Evolutionary conservation across 2,113 vertebrate species (phyloP), one percentile per base, ranked within the genome.

Genomic region (Larimichthys polyactis): DNA sequence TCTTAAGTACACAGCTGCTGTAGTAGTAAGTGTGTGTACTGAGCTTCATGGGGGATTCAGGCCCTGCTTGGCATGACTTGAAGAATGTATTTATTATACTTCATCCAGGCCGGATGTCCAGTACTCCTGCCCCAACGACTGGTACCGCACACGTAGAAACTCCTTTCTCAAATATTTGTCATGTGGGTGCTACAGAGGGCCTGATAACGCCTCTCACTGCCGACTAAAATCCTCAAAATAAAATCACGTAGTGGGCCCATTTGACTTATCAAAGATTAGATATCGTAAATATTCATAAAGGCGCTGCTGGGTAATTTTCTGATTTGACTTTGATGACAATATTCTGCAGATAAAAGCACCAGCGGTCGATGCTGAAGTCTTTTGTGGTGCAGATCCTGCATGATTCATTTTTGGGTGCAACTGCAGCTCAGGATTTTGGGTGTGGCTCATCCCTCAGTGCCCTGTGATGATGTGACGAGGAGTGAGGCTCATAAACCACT

Each of bases 91-190:
- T 58, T 48, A 12, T 79, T 2, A 32, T 64, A 8, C 22, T 57
- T 22, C 7, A 22, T 48, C 40, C 46, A 62, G 54, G 17, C 4
- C 36, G 36, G 74, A 84, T 79, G 71, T 82, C 72, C 72, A 73
- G 49, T 63, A n/a, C 22, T 80, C 8, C 24, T 27, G 36, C 55
- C 46, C 55, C 11, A 36, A 48, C 55, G 11, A 46, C 17, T 0
- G 63, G 11, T 57, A 67, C 55, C 17, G 1, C 59, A 16, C 48
- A 44, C 27, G 19, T 0, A 71, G 36, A 67, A 79, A 88, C 91
- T 83, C 93, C 92, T 73, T 93, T 75, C 66, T 89, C 87, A 92
- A 93, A 95, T 93, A 92, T 95, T 95, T 90, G 84, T 62, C 71
- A 73, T 90, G 78, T 83, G 88, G 92, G 90, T 59, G 82, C 57